Evolutionary conservation across 1,140 invertebrate species (phyloP).

Genomic region (Bombus pascuorum): DNA sequence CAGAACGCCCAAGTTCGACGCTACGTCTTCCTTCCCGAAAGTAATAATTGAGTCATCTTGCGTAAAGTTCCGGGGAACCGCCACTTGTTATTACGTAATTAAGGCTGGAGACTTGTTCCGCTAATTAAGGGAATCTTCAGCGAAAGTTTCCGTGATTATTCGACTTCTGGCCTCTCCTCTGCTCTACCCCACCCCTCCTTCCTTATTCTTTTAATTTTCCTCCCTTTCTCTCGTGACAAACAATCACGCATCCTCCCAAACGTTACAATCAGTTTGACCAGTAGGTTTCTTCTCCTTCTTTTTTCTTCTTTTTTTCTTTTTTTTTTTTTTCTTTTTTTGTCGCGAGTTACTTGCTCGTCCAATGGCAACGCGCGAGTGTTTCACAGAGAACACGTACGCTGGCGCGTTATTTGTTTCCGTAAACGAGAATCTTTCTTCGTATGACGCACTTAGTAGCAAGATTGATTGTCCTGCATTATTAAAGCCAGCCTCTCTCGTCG

Average conservation of each 20-base stretch:
- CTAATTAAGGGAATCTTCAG: conserved; percentile 1
- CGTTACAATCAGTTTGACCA: neutral
- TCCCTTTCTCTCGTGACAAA: neutral
- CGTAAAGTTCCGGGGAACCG: neutral
- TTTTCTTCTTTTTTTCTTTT: rapidly evolving
- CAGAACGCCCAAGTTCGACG: neutral
- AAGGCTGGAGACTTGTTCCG: neutral
- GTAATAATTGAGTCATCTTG: conserved; percentile 17
- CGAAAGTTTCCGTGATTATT: conserved; percentile 15
- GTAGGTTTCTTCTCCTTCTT: neutral
- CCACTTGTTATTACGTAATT: conserved; percentile 33
- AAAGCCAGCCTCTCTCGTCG: conserved; percentile 45
- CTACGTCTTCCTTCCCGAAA: neutral
- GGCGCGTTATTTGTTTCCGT: conserved; percentile 37
- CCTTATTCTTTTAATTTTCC: neutral
- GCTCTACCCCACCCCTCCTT: neutral
- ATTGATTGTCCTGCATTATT: conserved; percentile 65
- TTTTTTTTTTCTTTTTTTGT: neutral
- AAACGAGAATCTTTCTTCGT: conserved; percentile 37
- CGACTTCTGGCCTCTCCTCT: neutral
- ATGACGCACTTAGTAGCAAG: conserved; percentile 51
- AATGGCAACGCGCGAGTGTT: neutral
- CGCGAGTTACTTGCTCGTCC: neutral
- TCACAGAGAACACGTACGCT: neutral
- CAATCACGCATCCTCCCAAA: neutral